Percentiles rank a stretch among this genome's conserved stretches.
phyloP scores from a whole-genome alignment of 92 coral and sea anemone genomes.

The Phymanthus crucifer region DNA sequence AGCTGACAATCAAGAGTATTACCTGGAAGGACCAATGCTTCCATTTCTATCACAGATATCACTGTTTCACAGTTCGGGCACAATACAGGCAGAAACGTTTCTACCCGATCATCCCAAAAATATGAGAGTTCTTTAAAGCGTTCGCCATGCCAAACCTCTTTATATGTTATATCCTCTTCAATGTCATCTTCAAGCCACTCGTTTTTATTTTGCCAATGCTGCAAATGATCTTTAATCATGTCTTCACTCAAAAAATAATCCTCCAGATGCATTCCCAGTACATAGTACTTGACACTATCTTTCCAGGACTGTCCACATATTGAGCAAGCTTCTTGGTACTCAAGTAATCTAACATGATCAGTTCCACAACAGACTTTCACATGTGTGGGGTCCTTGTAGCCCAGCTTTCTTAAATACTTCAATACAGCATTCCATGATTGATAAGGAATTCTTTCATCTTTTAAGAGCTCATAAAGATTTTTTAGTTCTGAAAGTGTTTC shows the following conservation, averaged over 20 bases:
- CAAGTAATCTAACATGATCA: slow-evolving; percentile 23
- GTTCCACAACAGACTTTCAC: slow-evolving; percentile 24
- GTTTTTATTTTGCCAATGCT: not conserved
- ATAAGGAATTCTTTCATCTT: slow-evolving; percentile 37
- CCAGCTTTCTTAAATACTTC: slow-evolving; percentile 19
- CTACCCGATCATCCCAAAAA: slow-evolving; percentile 13
- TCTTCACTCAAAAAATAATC: not conserved
- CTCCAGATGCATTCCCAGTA: not conserved
- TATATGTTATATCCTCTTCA: not conserved
- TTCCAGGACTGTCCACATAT: slow-evolving; percentile 22
- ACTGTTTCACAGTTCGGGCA: slow-evolving; percentile 20
- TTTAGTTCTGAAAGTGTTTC: slow-evolving; percentile 27
- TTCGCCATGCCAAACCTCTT: slow-evolving; percentile 16
- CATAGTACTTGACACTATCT: slow-evolving; percentile 22
- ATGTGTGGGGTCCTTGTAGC: slow-evolving; percentile 19
- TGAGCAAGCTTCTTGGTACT: slow-evolving; percentile 20
- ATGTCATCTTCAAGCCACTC: slow-evolving; percentile 5
- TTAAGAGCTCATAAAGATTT: slow-evolving; percentile 33
- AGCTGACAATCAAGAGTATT: too few relatives aligned
- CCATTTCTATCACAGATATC: slow-evolving; percentile 17
- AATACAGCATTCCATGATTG: slow-evolving; percentile 29
- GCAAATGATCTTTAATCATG: not conserved
- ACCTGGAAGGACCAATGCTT: slow-evolving; percentile 4
- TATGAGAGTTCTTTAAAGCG: not conserved
- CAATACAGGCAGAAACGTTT: slow-evolving; percentile 5